Conservation (phyloP, 2,113 vertebrate genomes). For the Salvelinus namaycush region DNA sequence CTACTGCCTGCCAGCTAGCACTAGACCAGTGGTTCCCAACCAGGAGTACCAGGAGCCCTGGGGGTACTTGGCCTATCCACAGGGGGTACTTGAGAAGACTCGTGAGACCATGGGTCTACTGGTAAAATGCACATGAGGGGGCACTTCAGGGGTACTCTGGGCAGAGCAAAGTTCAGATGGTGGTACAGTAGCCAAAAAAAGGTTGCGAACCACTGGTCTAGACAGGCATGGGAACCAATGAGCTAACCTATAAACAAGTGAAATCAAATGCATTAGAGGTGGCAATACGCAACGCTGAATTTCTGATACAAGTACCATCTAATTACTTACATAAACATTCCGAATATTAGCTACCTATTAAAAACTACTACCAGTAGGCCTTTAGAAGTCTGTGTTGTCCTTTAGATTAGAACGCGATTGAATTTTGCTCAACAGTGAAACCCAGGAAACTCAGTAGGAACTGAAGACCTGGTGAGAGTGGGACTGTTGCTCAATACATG, state of each 20-base stretch:
- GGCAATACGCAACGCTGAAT: neutral
- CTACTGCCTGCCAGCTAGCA: neutral
- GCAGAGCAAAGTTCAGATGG: no score
- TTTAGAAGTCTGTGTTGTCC: neutral
- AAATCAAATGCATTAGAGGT: neutral
- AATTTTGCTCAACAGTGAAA: neutral
- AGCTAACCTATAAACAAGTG: neutral
- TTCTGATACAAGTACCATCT: neutral
- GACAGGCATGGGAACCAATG: neutral
- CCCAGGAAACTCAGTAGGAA: slow-evolving; percentile 1
- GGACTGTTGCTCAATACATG: no score
- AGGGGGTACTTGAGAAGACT: no score
- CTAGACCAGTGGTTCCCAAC: neutral
- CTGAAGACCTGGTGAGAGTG: neutral
- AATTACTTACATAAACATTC: neutral
- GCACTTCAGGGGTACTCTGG: no score
- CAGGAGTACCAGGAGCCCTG: no score
- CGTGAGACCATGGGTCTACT: no score
- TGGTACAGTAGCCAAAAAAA: no score
- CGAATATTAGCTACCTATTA: neutral
- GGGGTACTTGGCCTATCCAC: no score
- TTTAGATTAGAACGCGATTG: no score
- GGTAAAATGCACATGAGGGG: no score
- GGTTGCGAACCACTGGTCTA: neutral
- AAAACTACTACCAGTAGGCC: neutral